A percentile compares a stretch with the other conserved stretches of the same genome.
Evolutionary conservation across 2,888 invertebrate species (phyloP).

Genomic region (Mechanitis mazaeus): DNA sequence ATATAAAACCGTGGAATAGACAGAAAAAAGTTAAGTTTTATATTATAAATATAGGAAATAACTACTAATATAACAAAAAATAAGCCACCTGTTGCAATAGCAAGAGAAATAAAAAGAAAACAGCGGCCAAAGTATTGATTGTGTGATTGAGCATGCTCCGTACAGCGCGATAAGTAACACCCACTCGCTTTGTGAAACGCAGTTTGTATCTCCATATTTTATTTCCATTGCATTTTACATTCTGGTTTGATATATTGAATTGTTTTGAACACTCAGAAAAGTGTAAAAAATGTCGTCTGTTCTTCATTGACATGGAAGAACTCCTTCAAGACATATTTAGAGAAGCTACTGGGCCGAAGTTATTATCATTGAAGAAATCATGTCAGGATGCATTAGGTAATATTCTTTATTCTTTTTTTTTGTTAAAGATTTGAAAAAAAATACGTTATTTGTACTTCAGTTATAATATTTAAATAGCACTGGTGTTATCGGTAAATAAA

Average conservation of each 20-base stretch:
- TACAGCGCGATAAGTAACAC: slow-evolving; percentile 43
- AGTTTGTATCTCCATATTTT: slow-evolving; percentile 16
- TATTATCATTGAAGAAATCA: slow-evolving; percentile 84
- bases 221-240: not conserved
- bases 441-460: too few relatives aligned
- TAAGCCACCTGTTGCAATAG: slow-evolving; percentile 53
- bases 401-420: slow-evolving; percentile 26
- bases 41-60: too few relatives aligned
- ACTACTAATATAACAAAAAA: not conserved
- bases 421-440: not conserved
- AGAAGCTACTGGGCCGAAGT: slow-evolving; percentile 89
- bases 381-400: slow-evolving; percentile 92
- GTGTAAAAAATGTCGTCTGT: slow-evolving; percentile 30
- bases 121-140: slow-evolving; percentile 56
- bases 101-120: slow-evolving; percentile 32
- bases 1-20: not conserved
- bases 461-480: too few relatives aligned
- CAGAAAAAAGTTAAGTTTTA: not conserved
- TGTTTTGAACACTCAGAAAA: not conserved
- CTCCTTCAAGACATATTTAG: slow-evolving; percentile 88
- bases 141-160: slow-evolving; percentile 66
- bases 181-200: slow-evolving; percentile 45
- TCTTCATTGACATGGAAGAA: slow-evolving; percentile 84
- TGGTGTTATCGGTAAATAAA: too few relatives aligned
- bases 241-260: not conserved